Conservation (phyloP, 2,797 vertebrate genomes). For the Notolabrus celidotus region DNA sequence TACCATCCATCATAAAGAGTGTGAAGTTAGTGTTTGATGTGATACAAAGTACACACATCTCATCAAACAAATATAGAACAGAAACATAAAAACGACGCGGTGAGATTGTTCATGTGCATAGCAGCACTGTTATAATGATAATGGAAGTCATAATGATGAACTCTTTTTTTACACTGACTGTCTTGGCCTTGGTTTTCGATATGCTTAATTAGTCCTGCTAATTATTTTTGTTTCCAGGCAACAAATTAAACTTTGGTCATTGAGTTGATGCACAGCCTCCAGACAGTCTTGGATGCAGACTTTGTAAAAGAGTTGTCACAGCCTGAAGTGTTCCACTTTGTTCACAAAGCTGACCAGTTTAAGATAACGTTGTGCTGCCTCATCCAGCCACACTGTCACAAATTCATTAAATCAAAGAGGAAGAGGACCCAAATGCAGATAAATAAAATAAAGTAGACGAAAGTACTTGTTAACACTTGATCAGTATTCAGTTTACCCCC, state of each 20-base stretch:
- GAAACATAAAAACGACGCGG: neutral
- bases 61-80: neutral
- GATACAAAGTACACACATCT: neutral
- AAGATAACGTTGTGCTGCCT: neutral
- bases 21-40: conserved; percentile 22
- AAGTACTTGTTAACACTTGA: too few species aligned
- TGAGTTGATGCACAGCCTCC: conserved; percentile 22
- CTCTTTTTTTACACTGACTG: conserved; percentile 11
- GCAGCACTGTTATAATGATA: conserved; percentile 5
- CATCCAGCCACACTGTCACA: neutral
- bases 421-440: too few species aligned
- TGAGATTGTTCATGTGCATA: neutral
- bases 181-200: neutral
- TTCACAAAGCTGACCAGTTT: neutral
- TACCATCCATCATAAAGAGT: conserved; percentile 12
- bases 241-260: conserved; percentile 30
- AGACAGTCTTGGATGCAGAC: conserved; percentile 4
- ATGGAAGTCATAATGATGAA: conserved; percentile 8
- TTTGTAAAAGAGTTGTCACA: conserved; percentile 2
- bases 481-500: too few species aligned
- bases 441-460: too few species aligned
- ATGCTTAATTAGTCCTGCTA: conserved; percentile 41
- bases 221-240: conserved; percentile 48
- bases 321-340: neutral
- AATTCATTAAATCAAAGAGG: neutral